Evolutionary conservation across 2,888 invertebrate species (phyloP).

Genomic region (Mycalesis mineus): DNA sequence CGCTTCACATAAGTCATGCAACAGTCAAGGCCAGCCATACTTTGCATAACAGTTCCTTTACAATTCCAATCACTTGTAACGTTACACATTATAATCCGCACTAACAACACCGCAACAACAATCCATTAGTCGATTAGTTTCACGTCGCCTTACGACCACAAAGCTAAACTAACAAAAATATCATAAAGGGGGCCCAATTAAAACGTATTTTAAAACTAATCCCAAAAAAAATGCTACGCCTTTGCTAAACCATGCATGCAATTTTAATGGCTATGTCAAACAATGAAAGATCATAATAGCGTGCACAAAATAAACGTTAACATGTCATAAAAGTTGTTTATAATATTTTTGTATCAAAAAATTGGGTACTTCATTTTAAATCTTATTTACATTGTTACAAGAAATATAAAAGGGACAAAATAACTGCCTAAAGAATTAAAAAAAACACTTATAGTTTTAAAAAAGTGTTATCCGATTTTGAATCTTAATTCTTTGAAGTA

Average conservation of each 20-base stretch:
- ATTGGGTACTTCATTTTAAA: neutral
- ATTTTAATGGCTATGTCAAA: neutral
- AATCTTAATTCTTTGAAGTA: neutral
- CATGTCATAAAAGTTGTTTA: neutral
- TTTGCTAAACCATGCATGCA: conserved; percentile 9
- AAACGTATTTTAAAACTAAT: conserved; percentile 61
- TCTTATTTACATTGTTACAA: neutral
- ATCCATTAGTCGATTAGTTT: neutral
- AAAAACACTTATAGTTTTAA: neutral
- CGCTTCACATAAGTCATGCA: too few species aligned
- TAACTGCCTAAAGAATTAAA: neutral
- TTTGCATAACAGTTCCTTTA: neutral
- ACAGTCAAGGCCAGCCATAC: neutral
- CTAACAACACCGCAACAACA: neutral
- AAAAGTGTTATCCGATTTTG: neutral
- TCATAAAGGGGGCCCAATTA: conserved; percentile 55
- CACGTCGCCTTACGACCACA: conserved; percentile 7
- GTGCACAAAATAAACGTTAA: neutral
- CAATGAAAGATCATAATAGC: conserved; percentile 28
- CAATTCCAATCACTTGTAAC: neutral
- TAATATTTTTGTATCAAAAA: neutral
- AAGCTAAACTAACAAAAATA: conserved; percentile 22
- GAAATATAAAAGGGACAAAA: neutral
- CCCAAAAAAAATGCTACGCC: conserved; percentile 30
- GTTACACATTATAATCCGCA: neutral